Evolutionary conservation across 2,888 invertebrate genomes (phyloP), one percentile per base, ranked within the genome.

Genomic region (Idaea straminata): DNA sequence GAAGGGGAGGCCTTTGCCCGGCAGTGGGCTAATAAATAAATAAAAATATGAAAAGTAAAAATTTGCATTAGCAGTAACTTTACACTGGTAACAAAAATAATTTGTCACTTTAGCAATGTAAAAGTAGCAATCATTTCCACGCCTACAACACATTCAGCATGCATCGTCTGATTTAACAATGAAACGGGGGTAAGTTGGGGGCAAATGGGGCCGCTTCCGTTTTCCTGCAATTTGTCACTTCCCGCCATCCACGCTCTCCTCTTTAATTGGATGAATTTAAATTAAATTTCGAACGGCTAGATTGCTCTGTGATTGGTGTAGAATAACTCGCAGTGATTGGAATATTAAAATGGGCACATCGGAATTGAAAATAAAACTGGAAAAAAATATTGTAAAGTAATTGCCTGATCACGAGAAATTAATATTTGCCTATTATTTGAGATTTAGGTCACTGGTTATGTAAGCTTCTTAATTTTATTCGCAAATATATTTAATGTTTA

Each of bases 221-320:
- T 75, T 59, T 76, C 74, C 76, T 73, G 77, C 80, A 82, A 79
- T 82, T 79, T 80, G 79, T 80, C 77, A 81, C 77, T 71, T 77
- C 74, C 77, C 71, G 63, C 67, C 73, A 67, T 62, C 59, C 59
- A 13, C 69, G 71, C 65, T 64, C 63, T 67, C 69, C 74, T 73
- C 72, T 76, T 74, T 75, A 81, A 81, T 80, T 80, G 81, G 76
- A 73, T 70, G 72, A 72, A 76, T 75, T 82, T 74, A 75, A 80
- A 79, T 79, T 80, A 74, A 79, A 77, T 81, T 77, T 71, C 66
- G 66, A 76, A 77, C 68, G 47, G 68, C 62, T 69, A 69, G 71
- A 73, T 74, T 71, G 66, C 71, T 63, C 72, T 67, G 66, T 75
- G 69, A 81, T 77, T 75, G 73, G 74, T 65, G 67, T 61, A 62